These are phyloP conservation scores for Tholera decimalis DNA, from an alignment of 2,888 invertebrate genomes.

Conservation along the genomic window DNA sequence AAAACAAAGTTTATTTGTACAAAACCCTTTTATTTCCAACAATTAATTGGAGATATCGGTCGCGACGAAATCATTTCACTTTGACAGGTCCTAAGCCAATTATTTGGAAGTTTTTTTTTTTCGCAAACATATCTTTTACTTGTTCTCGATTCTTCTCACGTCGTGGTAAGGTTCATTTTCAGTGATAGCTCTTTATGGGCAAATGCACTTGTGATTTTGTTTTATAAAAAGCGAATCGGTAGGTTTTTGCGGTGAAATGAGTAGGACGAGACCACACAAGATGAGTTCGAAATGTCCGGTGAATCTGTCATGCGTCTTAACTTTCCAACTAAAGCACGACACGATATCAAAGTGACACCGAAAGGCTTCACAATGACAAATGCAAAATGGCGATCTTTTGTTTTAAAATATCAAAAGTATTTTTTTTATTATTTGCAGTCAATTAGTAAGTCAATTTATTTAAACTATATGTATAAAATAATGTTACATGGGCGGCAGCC, in stretches of 20 bases:
- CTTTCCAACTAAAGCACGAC: conserved; percentile 63
- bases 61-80: conserved; percentile 86
- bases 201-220: conserved; percentile 69
- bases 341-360: conserved; percentile 42
- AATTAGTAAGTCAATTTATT: too few relatives aligned
- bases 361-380: not conserved
- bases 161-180: conserved; percentile 69
- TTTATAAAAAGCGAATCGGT: conserved; percentile 82
- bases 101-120: conserved; percentile 67
- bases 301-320: conserved; percentile 66
- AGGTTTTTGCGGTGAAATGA: conserved; percentile 78
- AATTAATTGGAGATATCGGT: conserved; percentile 85
- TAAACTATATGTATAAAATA: too few relatives aligned
- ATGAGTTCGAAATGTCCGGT: conserved; percentile 67
- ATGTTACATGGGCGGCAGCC: too few relatives aligned
- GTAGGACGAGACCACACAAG: conserved; percentile 83
- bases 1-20: conserved; percentile 74
- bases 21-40: conserved; percentile 76
- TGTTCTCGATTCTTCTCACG: conserved; percentile 52
- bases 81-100: conserved; percentile 86
- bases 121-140: conserved; percentile 42
- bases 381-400: not conserved
- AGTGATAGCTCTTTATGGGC: conserved; percentile 36
- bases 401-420: not conserved
- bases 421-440: too few relatives aligned